Evolutionary conservation across 2,113 vertebrate species (phyloP), one percentile per base, ranked within the genome.

Genomic region (Zingel zingel): DNA sequence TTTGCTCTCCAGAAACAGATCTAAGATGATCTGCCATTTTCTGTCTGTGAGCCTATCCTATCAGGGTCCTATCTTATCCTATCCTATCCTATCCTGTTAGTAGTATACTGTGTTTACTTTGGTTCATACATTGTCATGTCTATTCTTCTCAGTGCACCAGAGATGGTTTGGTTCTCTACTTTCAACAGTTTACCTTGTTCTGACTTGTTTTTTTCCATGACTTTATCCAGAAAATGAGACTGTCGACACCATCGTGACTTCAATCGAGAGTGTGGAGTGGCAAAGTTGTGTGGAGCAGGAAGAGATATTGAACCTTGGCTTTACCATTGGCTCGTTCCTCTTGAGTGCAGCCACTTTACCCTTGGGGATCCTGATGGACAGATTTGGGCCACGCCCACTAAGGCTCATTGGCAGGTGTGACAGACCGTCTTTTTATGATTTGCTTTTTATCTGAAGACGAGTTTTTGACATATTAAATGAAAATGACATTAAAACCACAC

Each of bases 291-390:
- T 94, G 77, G 88, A 86, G 21, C 97, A 98, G 87, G 97, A 97
- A 1, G 92, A 97, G 88, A 94, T 96, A 75, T 88, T 98, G 56
- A 97, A 96, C 57, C 91, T 98, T 36, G 97, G 96, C 77, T 98
- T 98, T 84, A 97, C 96, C 51, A 96, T 97, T 0, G 97, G 97
- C 36, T 97, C 97, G 3, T 98, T 98, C 56, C 90, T 97, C 73
- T 93, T 98, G 53, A 98, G 97, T 0, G 97, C 96, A 3, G 93
- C 96, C 76, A 97, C 97, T 0, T 89, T 98, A 62, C 97, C 97
- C 0, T 80, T 95, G 10, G 94, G 94, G 0, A 85, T 95, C 61
- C 51, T 95, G 61, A 96, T 96, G 94, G 94, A 96, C 81, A 94
- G 79, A 73, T 96, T 86, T 3, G 97, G 97, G 0, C 97, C 97